Conservation (phyloP, 2,888 invertebrate species). For the Oegoconia quadripuncta region DNA sequence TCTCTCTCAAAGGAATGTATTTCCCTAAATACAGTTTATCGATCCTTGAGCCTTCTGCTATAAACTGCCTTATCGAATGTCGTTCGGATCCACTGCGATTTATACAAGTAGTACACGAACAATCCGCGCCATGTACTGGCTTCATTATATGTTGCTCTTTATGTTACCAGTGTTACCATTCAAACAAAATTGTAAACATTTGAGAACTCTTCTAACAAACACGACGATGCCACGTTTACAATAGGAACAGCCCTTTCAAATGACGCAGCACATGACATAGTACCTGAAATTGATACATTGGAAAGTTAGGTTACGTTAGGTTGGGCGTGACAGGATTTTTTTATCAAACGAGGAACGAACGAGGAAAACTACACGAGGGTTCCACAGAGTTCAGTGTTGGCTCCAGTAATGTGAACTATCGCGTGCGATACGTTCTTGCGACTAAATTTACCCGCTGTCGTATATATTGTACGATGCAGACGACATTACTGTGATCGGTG, state of each 20-base stretch:
- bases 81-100: slow-evolving; percentile 38
- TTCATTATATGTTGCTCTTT: slow-evolving; percentile 38
- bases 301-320: too few species aligned
- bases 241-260: slow-evolving; percentile 17
- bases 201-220: slow-evolving; percentile 15
- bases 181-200: slow-evolving; percentile 14
- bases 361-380: too few species aligned
- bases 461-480: too few species aligned
- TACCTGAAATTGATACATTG: slow-evolving; percentile 4
- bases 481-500: too few species aligned
- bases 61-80: slow-evolving; percentile 29
- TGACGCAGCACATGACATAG: slow-evolving; percentile 23
- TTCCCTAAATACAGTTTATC: slow-evolving; percentile 42
- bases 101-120: slow-evolving; percentile 42
- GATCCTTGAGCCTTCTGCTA: slow-evolving; percentile 35
- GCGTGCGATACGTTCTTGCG: too few species aligned
- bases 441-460: too few species aligned
- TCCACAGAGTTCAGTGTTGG: too few species aligned
- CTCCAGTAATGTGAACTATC: too few species aligned
- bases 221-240: slow-evolving; percentile 24
- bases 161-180: slow-evolving; percentile 18
- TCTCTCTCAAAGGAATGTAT: slow-evolving; percentile 43
- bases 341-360: too few species aligned
- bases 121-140: slow-evolving; percentile 26
- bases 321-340: too few species aligned